A percentile compares a stretch with the other conserved stretches of the same genome.
phyloP scores from a whole-genome alignment of 2,888 invertebrate species.

The Sphinx pinastri region DNA sequence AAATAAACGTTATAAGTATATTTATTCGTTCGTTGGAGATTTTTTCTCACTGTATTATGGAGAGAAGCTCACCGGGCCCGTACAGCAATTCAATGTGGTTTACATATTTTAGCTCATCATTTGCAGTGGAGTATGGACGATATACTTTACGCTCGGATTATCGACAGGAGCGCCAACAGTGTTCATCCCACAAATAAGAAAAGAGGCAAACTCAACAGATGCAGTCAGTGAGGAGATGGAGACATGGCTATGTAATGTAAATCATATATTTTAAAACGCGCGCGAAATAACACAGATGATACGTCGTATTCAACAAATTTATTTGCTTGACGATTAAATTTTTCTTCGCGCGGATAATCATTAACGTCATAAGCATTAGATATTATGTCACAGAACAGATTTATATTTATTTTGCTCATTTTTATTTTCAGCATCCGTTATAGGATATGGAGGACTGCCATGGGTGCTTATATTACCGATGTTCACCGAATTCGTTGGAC shows the following conservation, averaged over 20 bases:
- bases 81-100: conserved; percentile 12
- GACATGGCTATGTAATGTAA: conserved; percentile 38
- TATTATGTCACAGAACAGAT: neutral
- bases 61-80: neutral
- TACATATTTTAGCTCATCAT: conserved; percentile 31
- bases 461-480: conserved; percentile 35
- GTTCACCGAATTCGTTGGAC: conserved; percentile 30
- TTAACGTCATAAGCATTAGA: neutral
- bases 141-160: conserved; percentile 30
- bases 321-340: neutral
- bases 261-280: conserved; percentile 18
- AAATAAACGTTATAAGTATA: neutral
- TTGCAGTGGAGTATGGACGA: conserved; percentile 30
- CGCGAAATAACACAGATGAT: neutral
- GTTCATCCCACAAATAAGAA: conserved; percentile 37
- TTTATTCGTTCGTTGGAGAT: neutral
- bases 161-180: conserved; percentile 31
- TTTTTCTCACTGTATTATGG: neutral
- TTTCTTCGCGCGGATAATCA: neutral
- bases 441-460: conserved; percentile 35
- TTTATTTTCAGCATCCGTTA: conserved; percentile 37
- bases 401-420: conserved; percentile 7
- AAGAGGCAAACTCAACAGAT: conserved; percentile 36
- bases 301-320: neutral
- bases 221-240: conserved; percentile 36